Percentiles rank a stretch among this genome's conserved stretches.
Conservation (phyloP, 2,797 vertebrate species). For the Ptychadena robeensis region DNA sequence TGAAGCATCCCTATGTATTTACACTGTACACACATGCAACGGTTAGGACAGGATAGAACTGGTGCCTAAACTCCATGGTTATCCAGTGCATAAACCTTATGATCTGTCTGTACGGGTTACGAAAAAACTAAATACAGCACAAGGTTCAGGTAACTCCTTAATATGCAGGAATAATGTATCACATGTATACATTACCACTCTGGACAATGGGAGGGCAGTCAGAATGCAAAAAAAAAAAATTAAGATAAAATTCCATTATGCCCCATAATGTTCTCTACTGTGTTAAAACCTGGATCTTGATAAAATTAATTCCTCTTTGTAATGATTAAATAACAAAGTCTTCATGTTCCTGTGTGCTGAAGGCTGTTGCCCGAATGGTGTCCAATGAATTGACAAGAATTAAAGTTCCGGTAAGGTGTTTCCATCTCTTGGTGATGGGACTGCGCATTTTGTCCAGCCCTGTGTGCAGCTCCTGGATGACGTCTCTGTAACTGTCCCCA, state of each 20-base stretch:
- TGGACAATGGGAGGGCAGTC: neutral
- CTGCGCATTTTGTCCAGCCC: conserved; percentile 96
- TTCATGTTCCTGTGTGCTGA: conserved; percentile 85
- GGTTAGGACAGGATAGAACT: neutral
- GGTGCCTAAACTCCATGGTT: conserved; percentile 1
- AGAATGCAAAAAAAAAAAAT: neutral
- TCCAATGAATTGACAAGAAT: conserved; percentile 95
- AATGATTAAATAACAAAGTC: conserved; percentile 84
- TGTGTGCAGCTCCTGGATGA: conserved; percentile 93
- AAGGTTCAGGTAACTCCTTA: neutral
- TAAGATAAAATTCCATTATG: neutral
- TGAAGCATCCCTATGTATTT: conserved; percentile 24
- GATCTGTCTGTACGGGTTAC: neutral
- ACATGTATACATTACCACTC: conserved; percentile 1
- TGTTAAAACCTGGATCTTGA: neutral
- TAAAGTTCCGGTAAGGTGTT: conserved; percentile 92
- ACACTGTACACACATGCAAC: conserved; percentile 43
- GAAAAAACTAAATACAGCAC: conserved; percentile 1
- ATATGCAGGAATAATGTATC: neutral
- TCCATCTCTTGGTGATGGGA: conserved; percentile 96
- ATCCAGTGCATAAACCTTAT: conserved; percentile 26
- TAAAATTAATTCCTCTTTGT: neutral
- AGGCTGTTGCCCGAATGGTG: conserved; percentile 85
- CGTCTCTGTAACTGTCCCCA: conserved; percentile 94
- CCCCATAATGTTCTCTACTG: neutral